phyloP scores from a whole-genome alignment of 2,797 vertebrate species.

The Microhierax caerulescens region DNA sequence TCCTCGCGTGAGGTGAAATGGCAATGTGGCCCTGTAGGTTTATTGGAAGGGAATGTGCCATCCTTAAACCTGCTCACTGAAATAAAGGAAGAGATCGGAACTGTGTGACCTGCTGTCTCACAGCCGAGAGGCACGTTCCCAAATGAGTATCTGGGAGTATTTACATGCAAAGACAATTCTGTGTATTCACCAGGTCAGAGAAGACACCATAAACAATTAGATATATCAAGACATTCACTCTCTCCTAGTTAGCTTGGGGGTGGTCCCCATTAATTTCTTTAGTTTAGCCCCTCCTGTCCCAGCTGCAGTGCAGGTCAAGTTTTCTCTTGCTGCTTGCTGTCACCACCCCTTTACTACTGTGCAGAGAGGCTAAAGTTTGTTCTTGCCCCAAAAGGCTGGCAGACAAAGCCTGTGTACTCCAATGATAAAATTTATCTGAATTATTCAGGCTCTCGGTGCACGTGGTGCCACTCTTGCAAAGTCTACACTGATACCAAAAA shows the following conservation, averaged over 20 bases:
- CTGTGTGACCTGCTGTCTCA: background rate
- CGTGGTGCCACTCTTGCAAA: background rate
- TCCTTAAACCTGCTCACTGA: background rate
- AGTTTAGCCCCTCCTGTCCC: background rate
- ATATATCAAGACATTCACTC: background rate
- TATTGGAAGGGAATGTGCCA: background rate
- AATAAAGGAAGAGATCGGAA: background rate
- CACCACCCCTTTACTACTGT: background rate
- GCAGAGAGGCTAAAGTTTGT: background rate
- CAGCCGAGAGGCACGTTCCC: background rate
- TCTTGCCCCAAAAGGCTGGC: background rate
- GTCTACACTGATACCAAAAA: background rate
- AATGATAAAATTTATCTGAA: background rate
- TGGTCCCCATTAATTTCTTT: background rate
- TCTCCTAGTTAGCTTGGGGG: background rate
- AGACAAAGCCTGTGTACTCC: background rate
- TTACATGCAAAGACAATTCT: background rate
- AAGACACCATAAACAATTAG: rapidly evolving
- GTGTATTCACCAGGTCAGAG: background rate
- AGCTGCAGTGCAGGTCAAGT: background rate
- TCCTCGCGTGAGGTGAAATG: background rate
- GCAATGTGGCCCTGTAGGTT: background rate
- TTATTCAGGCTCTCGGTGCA: background rate
- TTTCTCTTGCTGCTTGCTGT: background rate
- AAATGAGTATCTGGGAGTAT: background rate